These are phyloP conservation scores for Lasioglossum zephyrum DNA, from an alignment of 2,888 invertebrate genomes.

Conservation along the genomic window DNA sequence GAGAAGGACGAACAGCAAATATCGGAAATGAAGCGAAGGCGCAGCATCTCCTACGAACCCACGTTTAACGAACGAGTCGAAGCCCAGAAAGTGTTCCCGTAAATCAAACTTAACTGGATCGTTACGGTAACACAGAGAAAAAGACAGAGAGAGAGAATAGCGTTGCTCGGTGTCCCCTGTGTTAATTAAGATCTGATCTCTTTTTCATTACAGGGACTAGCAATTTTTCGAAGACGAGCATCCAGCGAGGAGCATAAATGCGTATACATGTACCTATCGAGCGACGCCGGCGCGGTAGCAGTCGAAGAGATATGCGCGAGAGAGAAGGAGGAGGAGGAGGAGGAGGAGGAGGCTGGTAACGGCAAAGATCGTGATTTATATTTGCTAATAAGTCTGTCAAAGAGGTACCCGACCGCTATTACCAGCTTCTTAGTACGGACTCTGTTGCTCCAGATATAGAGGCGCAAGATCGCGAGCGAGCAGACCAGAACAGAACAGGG, in stretches of 20 bases:
- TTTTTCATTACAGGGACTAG: conserved; percentile 32
- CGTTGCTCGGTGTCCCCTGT: conserved; percentile 28
- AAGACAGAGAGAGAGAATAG: conserved; percentile 4
- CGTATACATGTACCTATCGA: not conserved
- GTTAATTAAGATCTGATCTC: conserved; percentile 62
- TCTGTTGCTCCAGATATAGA: conserved; percentile 64
- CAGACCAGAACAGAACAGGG: not conserved
- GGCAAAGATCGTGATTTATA: conserved; percentile 64
- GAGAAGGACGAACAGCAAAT: not conserved
- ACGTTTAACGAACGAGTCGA: conserved; percentile 49
- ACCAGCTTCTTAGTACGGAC: conserved; percentile 53
- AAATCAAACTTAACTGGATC: conserved; percentile 65
- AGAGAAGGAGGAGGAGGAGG: not conserved
- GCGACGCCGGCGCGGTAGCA: conserved; percentile 4
- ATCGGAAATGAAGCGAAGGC: not conserved
- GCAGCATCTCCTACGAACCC: not conserved
- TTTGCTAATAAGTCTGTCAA: conserved; percentile 72
- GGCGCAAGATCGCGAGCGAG: conserved; percentile 25
- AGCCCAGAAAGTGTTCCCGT: conserved; percentile 45
- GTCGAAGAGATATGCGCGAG: conserved; percentile 17
- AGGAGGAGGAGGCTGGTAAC: conserved; percentile 39
- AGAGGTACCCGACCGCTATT: conserved; percentile 56
- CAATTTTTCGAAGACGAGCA: conserved; percentile 24
- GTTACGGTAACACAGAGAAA: conserved; percentile 40
- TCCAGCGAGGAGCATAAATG: not conserved